A percentile compares a stretch with the other conserved stretches of the same genome.
phyloP scores from a whole-genome alignment of 2,888 invertebrate genomes.

The Leucozona laternaria region DNA sequence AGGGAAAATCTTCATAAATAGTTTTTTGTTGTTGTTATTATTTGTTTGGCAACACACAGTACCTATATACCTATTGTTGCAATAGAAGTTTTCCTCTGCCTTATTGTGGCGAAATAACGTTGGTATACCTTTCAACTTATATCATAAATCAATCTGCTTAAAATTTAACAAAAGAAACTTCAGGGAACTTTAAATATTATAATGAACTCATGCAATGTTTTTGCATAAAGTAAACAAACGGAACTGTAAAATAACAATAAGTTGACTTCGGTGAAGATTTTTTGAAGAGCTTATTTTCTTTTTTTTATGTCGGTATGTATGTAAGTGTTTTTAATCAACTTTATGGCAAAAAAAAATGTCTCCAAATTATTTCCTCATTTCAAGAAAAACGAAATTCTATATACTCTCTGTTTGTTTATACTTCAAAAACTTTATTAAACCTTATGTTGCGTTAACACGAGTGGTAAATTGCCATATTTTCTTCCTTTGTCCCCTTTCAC shows the following conservation, averaged over 20 bases:
- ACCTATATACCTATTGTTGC: conserved; percentile 4
- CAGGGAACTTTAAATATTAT: background rate
- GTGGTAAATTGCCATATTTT: no score
- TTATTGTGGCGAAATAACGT: conserved; percentile 40
- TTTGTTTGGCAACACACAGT: conserved; percentile 35
- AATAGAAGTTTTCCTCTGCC: conserved; percentile 39
- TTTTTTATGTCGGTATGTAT: no score
- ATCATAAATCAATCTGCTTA: conserved; percentile 18
- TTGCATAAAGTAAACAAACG: background rate
- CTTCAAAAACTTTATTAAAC: no score
- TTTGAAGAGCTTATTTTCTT: no score
- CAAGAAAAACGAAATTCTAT: no score
- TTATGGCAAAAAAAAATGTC: no score
- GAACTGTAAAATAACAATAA: background rate
- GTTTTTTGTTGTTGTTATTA: conserved; percentile 8
- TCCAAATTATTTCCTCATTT: no score
- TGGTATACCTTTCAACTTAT: conserved; percentile 16
- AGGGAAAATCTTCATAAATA: conserved; percentile 55
- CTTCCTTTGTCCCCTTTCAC: no score
- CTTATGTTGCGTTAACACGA: no score
- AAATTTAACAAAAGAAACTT: conserved; percentile 14
- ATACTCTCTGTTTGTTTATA: no score
- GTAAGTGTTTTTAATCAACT: no score
- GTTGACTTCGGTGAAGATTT: no score
- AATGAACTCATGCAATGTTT: background rate